These are phyloP conservation scores for Hyppa rectilinea DNA, from an alignment of 2,888 invertebrate genomes.

Conservation along the genomic window DNA sequence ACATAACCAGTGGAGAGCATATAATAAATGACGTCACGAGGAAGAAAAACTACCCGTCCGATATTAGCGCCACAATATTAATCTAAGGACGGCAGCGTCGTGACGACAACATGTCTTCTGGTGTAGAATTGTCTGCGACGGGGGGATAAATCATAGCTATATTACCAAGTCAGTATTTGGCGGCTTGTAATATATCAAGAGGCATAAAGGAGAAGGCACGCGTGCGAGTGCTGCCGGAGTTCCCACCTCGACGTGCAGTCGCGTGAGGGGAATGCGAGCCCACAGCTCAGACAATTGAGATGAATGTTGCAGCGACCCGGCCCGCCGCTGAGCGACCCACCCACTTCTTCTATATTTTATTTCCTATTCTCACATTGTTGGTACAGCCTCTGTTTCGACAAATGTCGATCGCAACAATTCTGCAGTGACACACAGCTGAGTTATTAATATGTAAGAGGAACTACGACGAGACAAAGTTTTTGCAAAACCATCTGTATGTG, in stretches of 20 bases:
- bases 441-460: conserved; percentile 71
- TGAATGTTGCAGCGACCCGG: conserved; percentile 68
- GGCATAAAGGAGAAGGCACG: conserved; percentile 77
- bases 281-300: conserved; percentile 70
- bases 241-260: conserved; percentile 66
- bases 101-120: conserved; percentile 78
- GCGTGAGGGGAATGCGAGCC: conserved; percentile 66
- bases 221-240: conserved; percentile 65
- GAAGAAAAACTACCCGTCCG: conserved; percentile 77
- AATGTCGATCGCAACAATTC: conserved; percentile 54
- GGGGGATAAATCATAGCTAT: conserved; percentile 83
- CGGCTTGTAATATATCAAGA: conserved; percentile 82
- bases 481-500: conserved; percentile 81
- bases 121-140: conserved; percentile 77
- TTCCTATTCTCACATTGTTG: conserved; percentile 32
- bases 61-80: conserved; percentile 78
- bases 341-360: conserved; percentile 26
- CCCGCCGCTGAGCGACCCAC: not conserved
- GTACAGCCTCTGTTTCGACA: conserved; percentile 19
- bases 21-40: conserved; percentile 71
- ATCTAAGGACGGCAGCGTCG: conserved; percentile 72
- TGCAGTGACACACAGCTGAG: conserved; percentile 56
- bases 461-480: conserved; percentile 80
- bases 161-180: conserved; percentile 83
- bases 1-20: conserved; percentile 53